phyloP scores from a whole-genome alignment of 2,113 vertebrate genomes.

The Gnathonemus echidnorhynchus region DNA sequence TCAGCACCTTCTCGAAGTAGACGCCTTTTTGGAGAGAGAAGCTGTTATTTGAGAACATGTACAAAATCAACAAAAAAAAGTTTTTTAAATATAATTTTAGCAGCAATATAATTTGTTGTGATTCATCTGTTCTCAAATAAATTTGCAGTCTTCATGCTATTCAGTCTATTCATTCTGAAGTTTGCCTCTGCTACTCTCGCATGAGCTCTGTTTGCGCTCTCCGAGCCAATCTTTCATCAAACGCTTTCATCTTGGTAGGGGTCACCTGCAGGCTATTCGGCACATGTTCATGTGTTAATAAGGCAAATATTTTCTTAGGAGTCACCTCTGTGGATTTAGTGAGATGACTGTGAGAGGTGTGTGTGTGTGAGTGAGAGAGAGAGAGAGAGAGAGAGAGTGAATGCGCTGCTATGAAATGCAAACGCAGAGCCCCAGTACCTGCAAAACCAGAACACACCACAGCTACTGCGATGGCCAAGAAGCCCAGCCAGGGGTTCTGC shows the following conservation, averaged over 20 bases:
- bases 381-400: not conserved
- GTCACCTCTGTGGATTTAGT: not conserved
- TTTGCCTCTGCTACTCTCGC: too few relatives aligned
- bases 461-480: constrained; percentile 78
- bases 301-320: not conserved
- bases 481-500: constrained; percentile 81
- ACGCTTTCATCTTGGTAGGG: not conserved
- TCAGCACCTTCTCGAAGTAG: constrained; percentile 97
- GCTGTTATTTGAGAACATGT: not conserved
- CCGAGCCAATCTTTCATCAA: not conserved
- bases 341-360: not conserved
- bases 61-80: not conserved
- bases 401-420: not conserved
- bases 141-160: not conserved
- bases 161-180: too few relatives aligned
- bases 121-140: not conserved
- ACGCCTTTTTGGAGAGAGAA: constrained; percentile 65
- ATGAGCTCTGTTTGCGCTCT: not conserved
- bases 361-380: not conserved
- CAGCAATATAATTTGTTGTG: not conserved
- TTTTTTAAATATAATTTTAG: not conserved
- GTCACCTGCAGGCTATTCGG: not conserved
- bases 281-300: not conserved
- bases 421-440: constrained; percentile 57
- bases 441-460: constrained; percentile 96